A percentile compares a stretch with the other conserved stretches of the same genome.
Conservation (phyloP, 2,113 vertebrate species). For the Cepphus grylle region DNA sequence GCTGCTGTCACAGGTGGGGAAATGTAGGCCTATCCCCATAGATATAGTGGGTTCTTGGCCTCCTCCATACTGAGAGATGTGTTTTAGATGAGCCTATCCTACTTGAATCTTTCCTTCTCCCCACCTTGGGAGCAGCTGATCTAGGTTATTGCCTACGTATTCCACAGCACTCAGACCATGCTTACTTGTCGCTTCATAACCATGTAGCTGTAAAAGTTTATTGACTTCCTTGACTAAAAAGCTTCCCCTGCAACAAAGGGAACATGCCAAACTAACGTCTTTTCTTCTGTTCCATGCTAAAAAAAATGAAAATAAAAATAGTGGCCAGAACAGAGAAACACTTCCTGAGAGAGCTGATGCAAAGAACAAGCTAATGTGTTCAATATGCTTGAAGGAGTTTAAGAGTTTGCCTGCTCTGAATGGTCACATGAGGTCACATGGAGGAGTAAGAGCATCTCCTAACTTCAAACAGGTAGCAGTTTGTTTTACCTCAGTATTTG, state of each 20-base stretch:
- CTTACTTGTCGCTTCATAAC: neutral
- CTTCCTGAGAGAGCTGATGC: constrained; percentile 72
- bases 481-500: neutral
- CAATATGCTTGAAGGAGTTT: constrained; percentile 87
- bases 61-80: neutral
- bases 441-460: constrained; percentile 79
- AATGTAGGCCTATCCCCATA: neutral
- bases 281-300: constrained; percentile 9
- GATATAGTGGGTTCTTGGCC: neutral
- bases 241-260: neutral
- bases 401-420: constrained; percentile 89
- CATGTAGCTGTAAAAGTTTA: neutral
- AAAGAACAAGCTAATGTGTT: constrained; percentile 81
- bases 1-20: neutral
- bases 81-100: neutral
- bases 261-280: constrained; percentile 21
- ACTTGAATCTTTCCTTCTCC: neutral
- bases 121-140: neutral
- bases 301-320: constrained; percentile 30
- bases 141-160: neutral
- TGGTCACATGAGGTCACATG: constrained; percentile 89
- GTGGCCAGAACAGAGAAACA: constrained; percentile 68
- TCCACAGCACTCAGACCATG: neutral
- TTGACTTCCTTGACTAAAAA: neutral
- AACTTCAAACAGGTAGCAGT: constrained; percentile 78